These are phyloP conservation scores for Pectinophora gossypiella DNA, from an alignment of 1,140 invertebrate species.

Conservation along the genomic window DNA sequence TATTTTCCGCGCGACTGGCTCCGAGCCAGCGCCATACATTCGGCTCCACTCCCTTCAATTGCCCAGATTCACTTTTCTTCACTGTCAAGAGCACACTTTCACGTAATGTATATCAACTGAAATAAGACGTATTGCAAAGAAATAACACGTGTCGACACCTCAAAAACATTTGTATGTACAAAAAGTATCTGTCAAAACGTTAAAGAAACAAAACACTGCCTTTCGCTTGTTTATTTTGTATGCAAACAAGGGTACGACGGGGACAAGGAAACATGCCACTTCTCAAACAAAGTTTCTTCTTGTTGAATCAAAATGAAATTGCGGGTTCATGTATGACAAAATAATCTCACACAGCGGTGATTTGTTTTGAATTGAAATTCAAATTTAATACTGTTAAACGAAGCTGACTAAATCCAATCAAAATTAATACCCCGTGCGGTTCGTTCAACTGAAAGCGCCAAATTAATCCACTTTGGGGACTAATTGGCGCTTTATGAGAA, in stretches of 20 bases:
- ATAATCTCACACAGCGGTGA: no score
- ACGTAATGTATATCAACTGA: not conserved
- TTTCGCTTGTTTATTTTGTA: slow-evolving; percentile 12
- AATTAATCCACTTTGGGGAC: not conserved
- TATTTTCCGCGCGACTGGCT: slow-evolving; percentile 53
- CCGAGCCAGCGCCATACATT: slow-evolving; percentile 42
- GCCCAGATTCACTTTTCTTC: not conserved
- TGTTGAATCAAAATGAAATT: no score
- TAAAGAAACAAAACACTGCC: no score
- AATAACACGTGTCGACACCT: not conserved
- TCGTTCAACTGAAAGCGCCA: no score
- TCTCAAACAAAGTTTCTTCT: no score
- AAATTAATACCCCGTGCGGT: no score
- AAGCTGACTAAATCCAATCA: no score
- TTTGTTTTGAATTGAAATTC: no score
- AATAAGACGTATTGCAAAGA: not conserved
- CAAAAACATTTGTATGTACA: not conserved
- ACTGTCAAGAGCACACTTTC: not conserved
- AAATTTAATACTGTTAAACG: no score
- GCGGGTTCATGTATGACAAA: no score
- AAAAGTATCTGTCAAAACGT: not conserved
- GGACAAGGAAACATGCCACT: no score
- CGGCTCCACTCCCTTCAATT: slow-evolving; percentile 15
- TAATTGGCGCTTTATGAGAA: no score
- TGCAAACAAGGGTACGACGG: not conserved